These are phyloP conservation scores for Conus canariensis DNA, from an alignment of 2,888 invertebrate species.

Conservation along the genomic window DNA sequence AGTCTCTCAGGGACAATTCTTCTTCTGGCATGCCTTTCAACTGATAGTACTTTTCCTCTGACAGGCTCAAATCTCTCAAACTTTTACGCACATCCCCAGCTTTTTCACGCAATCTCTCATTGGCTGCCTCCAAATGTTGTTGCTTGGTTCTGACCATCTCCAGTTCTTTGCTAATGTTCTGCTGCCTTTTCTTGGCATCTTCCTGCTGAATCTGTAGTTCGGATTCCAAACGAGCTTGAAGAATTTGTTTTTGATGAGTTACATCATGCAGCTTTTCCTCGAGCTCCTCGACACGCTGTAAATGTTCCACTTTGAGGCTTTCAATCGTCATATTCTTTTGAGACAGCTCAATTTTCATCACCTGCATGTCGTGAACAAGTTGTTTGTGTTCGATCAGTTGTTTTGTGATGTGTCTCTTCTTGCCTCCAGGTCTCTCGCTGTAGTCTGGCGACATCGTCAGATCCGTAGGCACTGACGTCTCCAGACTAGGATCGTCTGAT, in stretches of 20 bases:
- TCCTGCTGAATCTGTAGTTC: slow-evolving; percentile 76
- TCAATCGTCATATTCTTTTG: slow-evolving; percentile 77
- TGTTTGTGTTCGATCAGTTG: slow-evolving; percentile 77
- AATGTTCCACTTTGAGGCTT: slow-evolving; percentile 76
- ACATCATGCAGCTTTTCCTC: slow-evolving; percentile 78
- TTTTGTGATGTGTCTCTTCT: slow-evolving; percentile 70
- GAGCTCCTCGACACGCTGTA: slow-evolving; percentile 76
- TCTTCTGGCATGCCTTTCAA: slow-evolving; percentile 69
- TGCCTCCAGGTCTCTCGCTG: slow-evolving; percentile 56
- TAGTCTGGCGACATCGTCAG: slow-evolving; percentile 76
- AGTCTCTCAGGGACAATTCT: slow-evolving; percentile 75
- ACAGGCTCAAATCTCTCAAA: slow-evolving; percentile 72
- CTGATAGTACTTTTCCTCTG: slow-evolving; percentile 75
- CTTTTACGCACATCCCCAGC: slow-evolving; percentile 74
- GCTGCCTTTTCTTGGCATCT: slow-evolving; percentile 73
- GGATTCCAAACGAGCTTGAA: slow-evolving; percentile 75
- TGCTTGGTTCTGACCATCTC: slow-evolving; percentile 74
- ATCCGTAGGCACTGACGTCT: slow-evolving; percentile 77
- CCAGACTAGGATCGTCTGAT: slow-evolving; percentile 75
- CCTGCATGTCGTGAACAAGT: slow-evolving; percentile 76
- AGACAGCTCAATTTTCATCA: slow-evolving; percentile 78
- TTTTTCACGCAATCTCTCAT: slow-evolving; percentile 75
- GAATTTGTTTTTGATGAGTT: slow-evolving; percentile 76
- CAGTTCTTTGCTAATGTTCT: slow-evolving; percentile 72
- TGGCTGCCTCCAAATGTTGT: slow-evolving; percentile 75